Percentiles rank a stretch among this genome's conserved stretches.
Evolutionary conservation across 2,888 invertebrate genomes (phyloP).

Genomic region (Tiliacea citrago): DNA sequence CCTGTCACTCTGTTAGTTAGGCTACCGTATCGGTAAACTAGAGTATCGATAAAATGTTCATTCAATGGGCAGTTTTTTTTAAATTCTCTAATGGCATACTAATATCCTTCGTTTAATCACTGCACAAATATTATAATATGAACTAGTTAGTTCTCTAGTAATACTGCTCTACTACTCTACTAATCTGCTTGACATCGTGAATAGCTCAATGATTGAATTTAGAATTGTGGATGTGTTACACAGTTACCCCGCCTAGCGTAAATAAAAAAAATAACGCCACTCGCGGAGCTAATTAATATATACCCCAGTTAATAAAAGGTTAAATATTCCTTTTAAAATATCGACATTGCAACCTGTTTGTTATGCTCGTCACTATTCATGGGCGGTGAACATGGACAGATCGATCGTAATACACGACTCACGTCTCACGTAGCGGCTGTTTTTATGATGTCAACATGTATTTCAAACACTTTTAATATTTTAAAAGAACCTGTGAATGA

Average conservation of each 20-base stretch:
- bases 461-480: slow-evolving; percentile 64
- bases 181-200: too few species aligned
- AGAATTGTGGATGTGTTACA: neutral
- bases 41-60: slow-evolving; percentile 19
- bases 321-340: neutral
- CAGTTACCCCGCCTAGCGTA: neutral
- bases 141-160: neutral
- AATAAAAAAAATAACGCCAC: neutral
- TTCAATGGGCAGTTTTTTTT: neutral
- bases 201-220: too few species aligned
- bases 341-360: slow-evolving; percentile 30
- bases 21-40: slow-evolving; percentile 19
- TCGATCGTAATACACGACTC: slow-evolving; percentile 69
- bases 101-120: neutral
- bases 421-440: slow-evolving; percentile 77
- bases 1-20: slow-evolving; percentile 34
- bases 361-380: slow-evolving; percentile 43
- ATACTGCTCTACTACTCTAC: too few species aligned
- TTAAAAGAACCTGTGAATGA: slow-evolving; percentile 55
- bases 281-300: too few species aligned
- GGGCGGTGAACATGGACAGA: slow-evolving; percentile 65
- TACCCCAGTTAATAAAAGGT: neutral
- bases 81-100: neutral
- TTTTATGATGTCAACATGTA: slow-evolving; percentile 85
- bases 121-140: neutral